Percentiles rank a stretch among this genome's conserved stretches.
Evolutionary conservation across 2,113 vertebrate species (phyloP).

Genomic region (Garra rufa): DNA sequence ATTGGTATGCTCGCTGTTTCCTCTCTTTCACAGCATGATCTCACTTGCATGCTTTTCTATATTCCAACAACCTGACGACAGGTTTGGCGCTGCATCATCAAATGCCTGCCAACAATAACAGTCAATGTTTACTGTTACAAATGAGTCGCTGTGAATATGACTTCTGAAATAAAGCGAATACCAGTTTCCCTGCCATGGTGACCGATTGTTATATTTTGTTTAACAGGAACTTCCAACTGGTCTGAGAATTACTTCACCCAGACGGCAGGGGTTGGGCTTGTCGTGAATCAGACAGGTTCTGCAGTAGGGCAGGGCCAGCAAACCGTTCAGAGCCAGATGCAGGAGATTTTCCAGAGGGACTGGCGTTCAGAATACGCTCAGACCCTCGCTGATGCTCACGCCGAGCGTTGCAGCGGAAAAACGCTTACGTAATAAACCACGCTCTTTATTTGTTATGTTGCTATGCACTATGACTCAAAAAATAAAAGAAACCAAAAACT

Average conservation of each 20-base stretch:
- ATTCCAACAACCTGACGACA: not conserved
- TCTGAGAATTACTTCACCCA: conserved; percentile 79
- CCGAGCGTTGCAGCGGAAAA: conserved; percentile 62
- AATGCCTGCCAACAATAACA: not conserved
- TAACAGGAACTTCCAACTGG: conserved; percentile 85
- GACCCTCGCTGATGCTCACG: conserved; percentile 50
- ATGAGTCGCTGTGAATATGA: not conserved
- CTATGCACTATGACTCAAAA: not conserved
- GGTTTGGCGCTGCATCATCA: not conserved
- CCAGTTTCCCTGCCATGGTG: not conserved
- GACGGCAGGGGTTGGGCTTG: conserved; percentile 78
- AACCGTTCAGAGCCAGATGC: conserved; percentile 73
- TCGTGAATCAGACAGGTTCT: conserved; percentile 79
- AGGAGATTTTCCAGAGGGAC: conserved; percentile 79
- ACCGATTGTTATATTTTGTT: conserved; percentile 5
- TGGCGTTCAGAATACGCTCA: conserved; percentile 73
- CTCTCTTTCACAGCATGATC: conserved; percentile 17
- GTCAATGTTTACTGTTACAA: not conserved
- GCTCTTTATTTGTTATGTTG: conserved; percentile 35
- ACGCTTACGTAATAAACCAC: conserved; percentile 11
- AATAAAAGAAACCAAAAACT: not conserved
- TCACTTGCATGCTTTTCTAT: not conserved
- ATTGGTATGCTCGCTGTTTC: conserved; percentile 71
- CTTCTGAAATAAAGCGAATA: not conserved
- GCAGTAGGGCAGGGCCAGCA: conserved; percentile 52